These are phyloP conservation scores for Narcine bancroftii DNA, from an alignment of 2,113 vertebrate genomes.

Conservation along the genomic window DNA sequence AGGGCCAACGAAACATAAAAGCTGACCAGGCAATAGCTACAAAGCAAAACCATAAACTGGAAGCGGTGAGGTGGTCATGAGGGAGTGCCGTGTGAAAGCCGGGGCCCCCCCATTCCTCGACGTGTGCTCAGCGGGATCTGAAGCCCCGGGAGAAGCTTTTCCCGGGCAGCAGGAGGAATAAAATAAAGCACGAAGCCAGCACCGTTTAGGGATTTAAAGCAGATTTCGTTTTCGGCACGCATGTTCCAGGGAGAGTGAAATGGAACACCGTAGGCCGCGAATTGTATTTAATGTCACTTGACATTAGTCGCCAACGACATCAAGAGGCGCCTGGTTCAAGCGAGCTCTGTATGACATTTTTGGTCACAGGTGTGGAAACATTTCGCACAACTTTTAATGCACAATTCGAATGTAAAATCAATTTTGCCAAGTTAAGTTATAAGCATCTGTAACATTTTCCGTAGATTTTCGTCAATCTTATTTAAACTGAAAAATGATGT, in stretches of 20 bases:
- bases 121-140: background rate
- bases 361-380: background rate
- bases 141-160: background rate
- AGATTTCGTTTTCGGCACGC: too few relatives aligned
- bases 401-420: background rate
- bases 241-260: too few relatives aligned
- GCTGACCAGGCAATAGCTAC: background rate
- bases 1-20: background rate
- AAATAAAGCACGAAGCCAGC: background rate
- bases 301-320: background rate
- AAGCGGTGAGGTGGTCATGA: too few relatives aligned
- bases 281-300: background rate
- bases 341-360: background rate
- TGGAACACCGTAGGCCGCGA: background rate
- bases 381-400: background rate
- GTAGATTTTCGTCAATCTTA: background rate
- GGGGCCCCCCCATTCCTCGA: background rate
- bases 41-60: background rate
- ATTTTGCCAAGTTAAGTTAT: background rate
- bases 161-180: background rate
- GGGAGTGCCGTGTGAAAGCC: background rate
- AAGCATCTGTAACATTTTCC: background rate
- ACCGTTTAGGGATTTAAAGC: background rate
- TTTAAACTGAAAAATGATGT: too few relatives aligned
- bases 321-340: background rate